A percentile compares a stretch with the other conserved stretches of the same genome.
Conservation (phyloP, 2,797 vertebrate species). For the Kryptopterus vitreolus region DNA sequence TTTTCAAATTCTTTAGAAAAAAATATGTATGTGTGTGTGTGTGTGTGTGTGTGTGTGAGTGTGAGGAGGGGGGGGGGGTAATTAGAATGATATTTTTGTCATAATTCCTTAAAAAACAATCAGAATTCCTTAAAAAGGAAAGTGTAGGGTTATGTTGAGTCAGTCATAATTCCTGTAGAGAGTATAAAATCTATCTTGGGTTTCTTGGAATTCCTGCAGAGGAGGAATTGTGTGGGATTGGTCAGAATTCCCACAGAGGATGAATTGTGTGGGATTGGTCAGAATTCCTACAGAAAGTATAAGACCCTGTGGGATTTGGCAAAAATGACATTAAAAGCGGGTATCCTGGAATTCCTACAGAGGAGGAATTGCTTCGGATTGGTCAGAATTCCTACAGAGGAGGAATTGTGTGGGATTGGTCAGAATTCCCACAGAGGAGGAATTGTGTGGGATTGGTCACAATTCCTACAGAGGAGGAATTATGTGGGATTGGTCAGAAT, state of each 20-base stretch:
- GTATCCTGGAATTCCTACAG: neutral
- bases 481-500: neutral
- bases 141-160: neutral
- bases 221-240: neutral
- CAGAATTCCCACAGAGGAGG: too few species aligned
- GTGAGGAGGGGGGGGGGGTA: too few species aligned
- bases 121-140: neutral
- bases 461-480: neutral
- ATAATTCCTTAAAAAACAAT: neutral
- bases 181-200: accelerated
- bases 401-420: too few species aligned
- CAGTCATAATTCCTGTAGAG: neutral
- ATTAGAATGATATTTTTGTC: too few species aligned
- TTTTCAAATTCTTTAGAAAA: too few species aligned
- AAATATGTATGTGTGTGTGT: too few species aligned
- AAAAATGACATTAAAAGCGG: neutral
- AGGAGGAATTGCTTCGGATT: too few species aligned
- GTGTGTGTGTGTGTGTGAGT: too few species aligned
- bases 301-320: neutral
- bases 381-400: too few species aligned
- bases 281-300: too few species aligned
- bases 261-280: too few species aligned
- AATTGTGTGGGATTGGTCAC: neutral
- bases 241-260: neutral
- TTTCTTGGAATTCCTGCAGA: neutral